These are phyloP conservation scores for Nymphalis polychloros DNA, from an alignment of 2,888 invertebrate species.

Conservation along the genomic window DNA sequence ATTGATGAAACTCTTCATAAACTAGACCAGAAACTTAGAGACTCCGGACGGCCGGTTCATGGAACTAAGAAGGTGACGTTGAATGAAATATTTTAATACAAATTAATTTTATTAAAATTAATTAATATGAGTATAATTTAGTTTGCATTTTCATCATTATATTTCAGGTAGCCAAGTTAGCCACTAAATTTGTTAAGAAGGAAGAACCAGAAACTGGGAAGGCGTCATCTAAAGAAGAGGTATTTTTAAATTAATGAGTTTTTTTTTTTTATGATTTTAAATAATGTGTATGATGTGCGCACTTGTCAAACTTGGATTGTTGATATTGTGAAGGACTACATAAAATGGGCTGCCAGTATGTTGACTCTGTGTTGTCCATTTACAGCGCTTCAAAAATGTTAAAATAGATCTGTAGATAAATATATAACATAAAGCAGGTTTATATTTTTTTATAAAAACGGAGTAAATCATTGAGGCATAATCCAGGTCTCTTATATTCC, in stretches of 20 bases:
- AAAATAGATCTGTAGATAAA: no score
- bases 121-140: neutral
- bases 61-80: slow-evolving; percentile 82
- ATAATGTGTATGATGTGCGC: no score
- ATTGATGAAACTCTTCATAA: slow-evolving; percentile 71
- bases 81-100: neutral
- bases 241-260: slow-evolving; percentile 27
- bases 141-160: neutral
- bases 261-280: no score
- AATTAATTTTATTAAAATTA: neutral
- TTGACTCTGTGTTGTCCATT: no score
- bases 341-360: no score
- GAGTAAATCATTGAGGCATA: no score
- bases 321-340: no score
- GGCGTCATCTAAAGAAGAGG: slow-evolving; percentile 54
- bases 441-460: no score
- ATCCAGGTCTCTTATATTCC: no score
- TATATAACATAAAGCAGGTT: no score
- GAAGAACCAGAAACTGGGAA: slow-evolving; percentile 74
- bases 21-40: slow-evolving; percentile 65
- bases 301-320: no score
- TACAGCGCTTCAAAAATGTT: no score
- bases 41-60: slow-evolving; percentile 69
- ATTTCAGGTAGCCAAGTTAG: slow-evolving; percentile 88
- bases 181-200: slow-evolving; percentile 85